Evolutionary conservation across 2,113 vertebrate genomes (phyloP).

Genomic region (Origma solitaria): DNA sequence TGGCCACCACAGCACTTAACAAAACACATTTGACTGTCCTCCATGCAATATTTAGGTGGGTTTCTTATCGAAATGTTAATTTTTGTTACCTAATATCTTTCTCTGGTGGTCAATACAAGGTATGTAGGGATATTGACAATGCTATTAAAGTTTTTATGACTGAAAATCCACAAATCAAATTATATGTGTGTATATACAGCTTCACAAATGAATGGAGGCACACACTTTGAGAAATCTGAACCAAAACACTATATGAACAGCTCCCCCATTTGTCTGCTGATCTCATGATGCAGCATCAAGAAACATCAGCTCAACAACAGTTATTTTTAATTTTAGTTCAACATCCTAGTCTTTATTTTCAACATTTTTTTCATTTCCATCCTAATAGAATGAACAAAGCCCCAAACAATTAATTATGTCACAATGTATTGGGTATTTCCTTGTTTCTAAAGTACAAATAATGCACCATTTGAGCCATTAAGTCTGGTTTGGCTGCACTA

Average conservation of each 20-base stretch:
- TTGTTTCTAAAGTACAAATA: neutral
- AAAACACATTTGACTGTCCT: neutral
- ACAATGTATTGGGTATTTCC: neutral
- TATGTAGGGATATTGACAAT: neutral
- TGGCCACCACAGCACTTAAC: constrained; percentile 41
- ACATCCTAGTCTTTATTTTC: neutral
- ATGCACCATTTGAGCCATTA: neutral
- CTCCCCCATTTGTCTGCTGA: neutral
- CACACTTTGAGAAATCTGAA: neutral
- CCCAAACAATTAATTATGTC: neutral
- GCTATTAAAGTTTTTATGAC: neutral
- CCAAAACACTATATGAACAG: neutral
- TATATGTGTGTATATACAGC: neutral
- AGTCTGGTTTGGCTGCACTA: neutral
- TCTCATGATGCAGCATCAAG: neutral
- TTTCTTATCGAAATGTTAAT: neutral
- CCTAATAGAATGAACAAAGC: neutral
- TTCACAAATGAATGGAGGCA: neutral
- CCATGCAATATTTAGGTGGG: constrained; percentile 18
- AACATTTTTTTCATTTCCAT: neutral
- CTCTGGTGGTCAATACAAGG: neutral
- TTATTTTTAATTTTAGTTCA: neutral
- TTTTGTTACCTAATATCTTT: neutral
- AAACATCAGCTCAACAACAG: neutral
- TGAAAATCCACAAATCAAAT: neutral